Evolutionary conservation across 64 coral and sea anemone genomes (phyloP).

Genomic region (Orbicella faveolata): DNA sequence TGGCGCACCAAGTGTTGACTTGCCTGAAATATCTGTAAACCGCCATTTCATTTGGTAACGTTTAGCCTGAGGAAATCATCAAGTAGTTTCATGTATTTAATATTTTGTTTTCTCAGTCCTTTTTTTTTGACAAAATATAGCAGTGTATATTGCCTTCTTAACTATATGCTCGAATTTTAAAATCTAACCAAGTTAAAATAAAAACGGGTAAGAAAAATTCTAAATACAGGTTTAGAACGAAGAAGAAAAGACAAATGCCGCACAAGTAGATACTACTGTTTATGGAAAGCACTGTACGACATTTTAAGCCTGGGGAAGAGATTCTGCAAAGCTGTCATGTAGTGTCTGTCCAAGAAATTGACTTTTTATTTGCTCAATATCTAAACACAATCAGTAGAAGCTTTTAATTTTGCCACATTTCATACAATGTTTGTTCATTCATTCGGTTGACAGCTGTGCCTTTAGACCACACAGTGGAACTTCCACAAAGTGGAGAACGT

Average conservation of each 20-base stretch:
- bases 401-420: slow-evolving; percentile 17
- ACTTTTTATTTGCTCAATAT: not conserved
- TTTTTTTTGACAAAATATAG: too few relatives aligned
- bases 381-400: not conserved
- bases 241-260: too few relatives aligned
- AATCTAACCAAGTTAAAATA: too few relatives aligned
- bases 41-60: not conserved
- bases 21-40: not conserved
- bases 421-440: not conserved
- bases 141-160: too few relatives aligned
- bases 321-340: not conserved
- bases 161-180: too few relatives aligned
- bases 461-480: not conserved
- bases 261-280: not conserved
- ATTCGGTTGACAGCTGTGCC: not conserved
- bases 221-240: too few relatives aligned
- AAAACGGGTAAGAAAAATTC: too few relatives aligned
- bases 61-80: too few relatives aligned
- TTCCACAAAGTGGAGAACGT: not conserved
- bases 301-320: not conserved
- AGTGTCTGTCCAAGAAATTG: not conserved
- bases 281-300: not conserved
- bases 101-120: too few relatives aligned
- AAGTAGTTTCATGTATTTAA: too few relatives aligned
- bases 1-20: not conserved